phyloP scores from a whole-genome alignment of 2,888 invertebrate species.

The Halictus quadricinctus region DNA sequence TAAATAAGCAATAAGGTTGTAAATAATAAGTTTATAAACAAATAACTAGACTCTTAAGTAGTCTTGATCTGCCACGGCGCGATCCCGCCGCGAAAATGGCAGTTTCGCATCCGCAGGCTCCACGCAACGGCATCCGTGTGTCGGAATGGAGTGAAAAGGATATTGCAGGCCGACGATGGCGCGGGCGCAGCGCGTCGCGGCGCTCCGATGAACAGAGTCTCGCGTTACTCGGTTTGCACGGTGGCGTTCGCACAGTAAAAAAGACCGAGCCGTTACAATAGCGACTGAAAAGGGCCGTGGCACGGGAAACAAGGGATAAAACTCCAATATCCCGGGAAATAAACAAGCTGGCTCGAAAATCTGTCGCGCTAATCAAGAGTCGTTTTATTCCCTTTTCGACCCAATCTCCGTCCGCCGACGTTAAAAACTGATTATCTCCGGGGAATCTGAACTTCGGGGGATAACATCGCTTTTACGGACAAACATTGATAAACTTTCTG shows the following conservation, averaged over 20 bases:
- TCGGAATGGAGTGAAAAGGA: constrained; percentile 2
- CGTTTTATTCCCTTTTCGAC: background rate
- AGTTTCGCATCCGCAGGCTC: background rate
- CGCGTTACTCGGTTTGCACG: background rate
- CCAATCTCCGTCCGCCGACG: background rate
- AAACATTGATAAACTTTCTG: background rate
- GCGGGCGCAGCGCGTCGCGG: background rate
- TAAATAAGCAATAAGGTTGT: no score
- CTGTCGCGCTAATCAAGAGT: constrained; percentile 5
- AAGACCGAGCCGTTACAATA: background rate
- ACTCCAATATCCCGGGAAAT: background rate
- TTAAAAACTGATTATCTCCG: background rate
- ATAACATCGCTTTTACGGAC: background rate
- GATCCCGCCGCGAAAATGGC: background rate
- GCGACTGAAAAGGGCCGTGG: background rate
- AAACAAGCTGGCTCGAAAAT: background rate
- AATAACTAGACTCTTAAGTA: no score
- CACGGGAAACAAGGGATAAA: background rate
- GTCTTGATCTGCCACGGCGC: background rate
- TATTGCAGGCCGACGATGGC: background rate
- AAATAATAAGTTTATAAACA: no score
- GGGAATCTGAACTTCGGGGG: background rate
- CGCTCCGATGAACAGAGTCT: background rate
- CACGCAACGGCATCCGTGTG: background rate
- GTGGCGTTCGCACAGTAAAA: background rate